Conservation (phyloP, 1,140 invertebrate genomes). For the Platyura marginata region DNA sequence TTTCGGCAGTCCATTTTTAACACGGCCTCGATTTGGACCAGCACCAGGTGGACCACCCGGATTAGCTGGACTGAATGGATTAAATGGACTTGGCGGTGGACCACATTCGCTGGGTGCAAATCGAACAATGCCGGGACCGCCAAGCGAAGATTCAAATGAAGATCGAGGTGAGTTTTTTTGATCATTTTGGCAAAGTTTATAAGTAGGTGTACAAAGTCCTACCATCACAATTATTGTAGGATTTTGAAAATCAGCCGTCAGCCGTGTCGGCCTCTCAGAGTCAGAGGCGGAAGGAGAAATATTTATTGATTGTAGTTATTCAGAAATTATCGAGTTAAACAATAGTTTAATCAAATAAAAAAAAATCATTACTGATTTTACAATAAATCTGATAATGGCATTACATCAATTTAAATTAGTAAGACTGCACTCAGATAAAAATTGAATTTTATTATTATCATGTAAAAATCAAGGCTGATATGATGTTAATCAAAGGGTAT, state of each 20-base stretch:
- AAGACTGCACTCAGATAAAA: no score
- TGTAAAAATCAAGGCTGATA: no score
- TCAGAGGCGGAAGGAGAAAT: background rate
- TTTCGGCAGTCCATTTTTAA: constrained; percentile 23
- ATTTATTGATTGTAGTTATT: background rate
- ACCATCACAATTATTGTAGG: no score
- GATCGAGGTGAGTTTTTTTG: constrained; percentile 26
- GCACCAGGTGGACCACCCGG: constrained; percentile 19
- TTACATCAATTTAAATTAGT: no score
- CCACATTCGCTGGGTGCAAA: constrained; percentile 20
- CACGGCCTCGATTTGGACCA: constrained; percentile 23
- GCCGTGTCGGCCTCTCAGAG: background rate
- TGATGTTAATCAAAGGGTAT: no score
- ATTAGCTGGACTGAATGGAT: constrained; percentile 21
- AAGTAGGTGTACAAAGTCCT: no score
- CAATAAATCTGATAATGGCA: no score
- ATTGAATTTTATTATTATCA: no score
- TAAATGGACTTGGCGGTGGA: constrained; percentile 3
- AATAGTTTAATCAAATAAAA: background rate
- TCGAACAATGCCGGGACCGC: constrained; percentile 23
- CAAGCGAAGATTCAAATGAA: constrained; percentile 36
- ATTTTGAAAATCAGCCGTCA: background rate
- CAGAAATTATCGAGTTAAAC: background rate
- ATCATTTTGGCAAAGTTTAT: no score
- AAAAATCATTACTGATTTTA: no score